Base-by-base conservation (phyloP, 2,113 vertebrate genomes). In the Hydrolagus affinis region DNA sequence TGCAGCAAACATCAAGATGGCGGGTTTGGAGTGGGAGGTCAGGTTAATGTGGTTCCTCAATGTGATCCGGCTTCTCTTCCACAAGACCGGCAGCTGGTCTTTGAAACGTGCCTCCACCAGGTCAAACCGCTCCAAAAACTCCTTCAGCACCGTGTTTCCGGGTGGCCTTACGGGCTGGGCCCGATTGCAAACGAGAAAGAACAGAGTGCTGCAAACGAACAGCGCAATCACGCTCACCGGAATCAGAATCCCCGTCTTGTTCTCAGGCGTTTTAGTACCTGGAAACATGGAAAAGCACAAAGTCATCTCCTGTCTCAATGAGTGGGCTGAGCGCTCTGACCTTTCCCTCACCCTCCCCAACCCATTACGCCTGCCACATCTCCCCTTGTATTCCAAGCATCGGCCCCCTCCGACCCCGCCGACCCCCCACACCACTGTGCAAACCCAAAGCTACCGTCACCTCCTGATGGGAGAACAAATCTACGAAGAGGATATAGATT, bases 1-100 rank as follows among this genome's bases (percentile, higher is more conserved):
- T 0, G 96, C 94, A 0, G 96, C 91, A 62, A 99, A 91, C 83
- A 97, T 96, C 88, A 99, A 1, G 83, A 94, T 96, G 89, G 95
- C 95, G 0, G 97, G 97, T 87, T 98, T 95, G 0, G 91, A 89
- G 80, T 92, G 96, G 3, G 87, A 86, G 0, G 92, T 89, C 0
- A 86, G 70, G 19, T 93, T 93, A 78, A 99, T 95, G 90, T 98
- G 96, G 74, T 90, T 95, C 88, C 92, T 89, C 62, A 99, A 91
- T 85, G 96, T 91, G 87, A 93, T 95, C 25, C 83, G 90, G 56
- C 93, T 94, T 0, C 96, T 93, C 0, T 86, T 89, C 98, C 98
- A 99, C 19, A 99, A 80, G 6, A 94, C 89, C 0, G 90, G 17
- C 56, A 90, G 95, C 91, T 99, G 98, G 44, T 92, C 93, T 0